Evolutionary conservation across 1,140 invertebrate species (phyloP).

Genomic region (Prorops nasuta): DNA sequence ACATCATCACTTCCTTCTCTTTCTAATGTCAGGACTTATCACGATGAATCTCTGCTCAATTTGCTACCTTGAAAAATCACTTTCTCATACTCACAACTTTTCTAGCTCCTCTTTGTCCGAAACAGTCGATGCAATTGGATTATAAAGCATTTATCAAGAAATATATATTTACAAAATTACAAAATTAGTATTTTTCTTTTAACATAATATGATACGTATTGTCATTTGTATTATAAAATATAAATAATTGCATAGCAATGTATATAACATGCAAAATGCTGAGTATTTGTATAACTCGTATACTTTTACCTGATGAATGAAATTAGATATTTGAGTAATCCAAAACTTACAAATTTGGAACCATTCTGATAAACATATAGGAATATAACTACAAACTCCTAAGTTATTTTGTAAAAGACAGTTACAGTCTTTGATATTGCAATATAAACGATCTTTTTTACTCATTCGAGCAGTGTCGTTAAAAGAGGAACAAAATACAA

Average conservation of each 20-base stretch:
- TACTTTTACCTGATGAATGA: not conserved
- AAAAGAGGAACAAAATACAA: not conserved
- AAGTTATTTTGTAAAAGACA: not conserved
- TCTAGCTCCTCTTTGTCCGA: too few species aligned
- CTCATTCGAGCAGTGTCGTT: too few species aligned
- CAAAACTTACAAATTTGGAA: not conserved
- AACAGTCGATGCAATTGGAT: too few species aligned
- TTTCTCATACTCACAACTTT: too few species aligned
- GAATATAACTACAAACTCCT: not conserved
- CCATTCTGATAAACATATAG: not conserved
- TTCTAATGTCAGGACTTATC: too few species aligned
- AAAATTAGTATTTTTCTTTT: not conserved
- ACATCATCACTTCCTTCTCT: too few species aligned
- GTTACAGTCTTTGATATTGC: not conserved
- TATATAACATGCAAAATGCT: not conserved
- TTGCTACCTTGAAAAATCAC: too few species aligned
- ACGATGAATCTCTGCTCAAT: too few species aligned
- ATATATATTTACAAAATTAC: conserved; percentile 11
- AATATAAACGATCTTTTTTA: too few species aligned
- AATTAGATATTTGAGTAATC: not conserved
- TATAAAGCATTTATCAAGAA: too few species aligned
- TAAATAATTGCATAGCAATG: not conserved
- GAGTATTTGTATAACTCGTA: too few species aligned
- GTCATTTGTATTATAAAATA: not conserved
- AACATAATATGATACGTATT: conserved; percentile 3